Evolutionary conservation across 2,797 vertebrate genomes (phyloP), one percentile per base, ranked within the genome.

Genomic region (Typhlichthys eigenmanni): DNA sequence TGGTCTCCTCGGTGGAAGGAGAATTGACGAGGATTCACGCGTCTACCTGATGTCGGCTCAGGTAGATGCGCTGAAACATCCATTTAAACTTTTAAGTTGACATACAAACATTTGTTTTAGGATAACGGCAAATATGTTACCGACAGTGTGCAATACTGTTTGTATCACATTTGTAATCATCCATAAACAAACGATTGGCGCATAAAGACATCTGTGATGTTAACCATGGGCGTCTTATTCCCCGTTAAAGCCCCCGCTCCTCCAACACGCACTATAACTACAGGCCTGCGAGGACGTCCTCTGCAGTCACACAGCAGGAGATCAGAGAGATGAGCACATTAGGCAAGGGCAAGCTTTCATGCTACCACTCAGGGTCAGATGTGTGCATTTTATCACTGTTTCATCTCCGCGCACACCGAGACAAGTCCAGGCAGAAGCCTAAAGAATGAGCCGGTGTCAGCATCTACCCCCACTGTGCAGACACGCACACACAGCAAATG

Each of bases 391-490:
- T 71, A 74, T 78, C 64, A 61, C 59, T 24, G 52, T 19, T 57
- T 32, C 53, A 75, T 79, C 75, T 76, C 58, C 12, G 55, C 38
- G 55, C 52, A 66, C 43, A 53, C 61, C 54, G 19, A 66, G 55
- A 71, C 69, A 78, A 69, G 69, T 65, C 76, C 64, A 60, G 72
- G 71, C 71, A 81, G 51, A 71, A 38, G 19, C 24, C 52, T 57
- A 17, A 52, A 45, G 48, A 24, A 65, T 50, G 58, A 19, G 60
- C 68, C 45, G 46, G 17, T 50, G 62, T 53, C 50, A 59, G 61
- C 50, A 51, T 64, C 47, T 53, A 29, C 17, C 54, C 64, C 47
- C 50, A 67, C 51, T 49, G 54, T 56, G 69, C 50, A 60, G 1
- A 14, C 12, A 55, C 16, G n/a, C 47, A 49, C 54, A 57, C 54